phyloP scores from a whole-genome alignment of 2,113 vertebrate species.

The Rafetus swinhoei region DNA sequence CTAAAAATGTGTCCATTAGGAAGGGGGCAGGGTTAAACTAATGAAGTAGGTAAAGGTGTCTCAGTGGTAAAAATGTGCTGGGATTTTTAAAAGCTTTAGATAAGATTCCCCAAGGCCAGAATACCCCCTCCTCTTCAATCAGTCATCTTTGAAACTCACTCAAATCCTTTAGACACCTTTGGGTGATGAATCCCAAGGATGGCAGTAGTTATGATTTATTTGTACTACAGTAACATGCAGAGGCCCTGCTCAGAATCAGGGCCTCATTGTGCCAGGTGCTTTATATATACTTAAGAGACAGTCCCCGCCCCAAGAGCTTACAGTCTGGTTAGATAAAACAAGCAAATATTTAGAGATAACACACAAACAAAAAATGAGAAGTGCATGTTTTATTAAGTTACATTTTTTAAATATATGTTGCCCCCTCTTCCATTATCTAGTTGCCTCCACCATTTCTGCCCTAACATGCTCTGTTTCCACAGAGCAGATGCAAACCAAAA shows the following conservation, averaged over 20 bases:
- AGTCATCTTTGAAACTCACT: background rate
- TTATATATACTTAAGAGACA: background rate
- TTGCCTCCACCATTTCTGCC: background rate
- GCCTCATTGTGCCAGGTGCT: background rate
- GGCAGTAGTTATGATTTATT: background rate
- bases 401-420: background rate
- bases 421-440: background rate
- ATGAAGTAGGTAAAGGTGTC: background rate
- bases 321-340: background rate
- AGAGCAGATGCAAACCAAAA: background rate
- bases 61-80: accelerated
- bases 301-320: background rate
- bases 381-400: background rate
- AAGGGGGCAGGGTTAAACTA: background rate
- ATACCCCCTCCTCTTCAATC: background rate
- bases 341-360: background rate
- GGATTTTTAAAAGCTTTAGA: background rate
- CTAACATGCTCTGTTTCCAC: background rate
- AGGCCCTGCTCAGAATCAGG: background rate
- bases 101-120: background rate
- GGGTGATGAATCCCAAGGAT: background rate
- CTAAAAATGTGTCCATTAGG: accelerated
- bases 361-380: background rate
- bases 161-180: background rate
- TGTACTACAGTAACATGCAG: background rate